These are phyloP conservation scores for Cygnus olor DNA, from an alignment of 2,797 vertebrate species.

Conservation along the genomic window DNA sequence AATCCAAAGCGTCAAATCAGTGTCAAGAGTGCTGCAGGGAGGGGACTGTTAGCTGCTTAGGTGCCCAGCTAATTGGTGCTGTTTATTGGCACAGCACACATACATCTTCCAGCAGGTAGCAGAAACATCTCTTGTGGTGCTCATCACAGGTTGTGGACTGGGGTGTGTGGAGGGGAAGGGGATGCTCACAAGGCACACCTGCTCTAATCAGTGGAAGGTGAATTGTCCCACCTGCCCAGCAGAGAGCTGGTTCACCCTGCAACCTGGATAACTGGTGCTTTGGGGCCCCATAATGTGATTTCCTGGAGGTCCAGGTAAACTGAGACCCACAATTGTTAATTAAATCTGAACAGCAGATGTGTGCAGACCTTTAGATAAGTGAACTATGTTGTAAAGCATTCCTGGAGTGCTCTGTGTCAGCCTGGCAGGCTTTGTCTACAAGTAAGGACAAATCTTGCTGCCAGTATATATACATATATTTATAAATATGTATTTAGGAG, in stretches of 20 bases:
- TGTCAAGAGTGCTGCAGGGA: neutral
- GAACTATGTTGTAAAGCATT: neutral
- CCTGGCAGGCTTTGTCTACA: neutral
- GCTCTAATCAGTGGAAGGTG: neutral
- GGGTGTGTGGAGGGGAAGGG: neutral
- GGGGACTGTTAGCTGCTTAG: neutral
- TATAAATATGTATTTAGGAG: too few species aligned
- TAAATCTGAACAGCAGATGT: neutral
- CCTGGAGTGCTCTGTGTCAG: neutral
- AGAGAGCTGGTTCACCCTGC: neutral
- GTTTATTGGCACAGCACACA: neutral
- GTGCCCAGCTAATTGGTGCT: neutral
- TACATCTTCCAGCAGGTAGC: neutral
- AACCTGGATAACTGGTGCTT: neutral
- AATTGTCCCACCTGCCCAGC: neutral
- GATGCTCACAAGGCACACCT: neutral
- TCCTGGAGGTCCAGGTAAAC: rapidly evolving
- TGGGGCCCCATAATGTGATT: too few species aligned
- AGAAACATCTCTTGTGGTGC: neutral
- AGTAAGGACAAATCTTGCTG: neutral
- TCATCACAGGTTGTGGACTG: neutral
- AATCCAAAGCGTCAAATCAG: rapidly evolving
- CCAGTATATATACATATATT: neutral
- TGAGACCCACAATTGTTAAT: neutral
- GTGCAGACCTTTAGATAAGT: neutral